Evolutionary conservation across 2,888 invertebrate genomes (phyloP), one percentile per base, ranked within the genome.

Genomic region (Eremobia ochroleuca): DNA sequence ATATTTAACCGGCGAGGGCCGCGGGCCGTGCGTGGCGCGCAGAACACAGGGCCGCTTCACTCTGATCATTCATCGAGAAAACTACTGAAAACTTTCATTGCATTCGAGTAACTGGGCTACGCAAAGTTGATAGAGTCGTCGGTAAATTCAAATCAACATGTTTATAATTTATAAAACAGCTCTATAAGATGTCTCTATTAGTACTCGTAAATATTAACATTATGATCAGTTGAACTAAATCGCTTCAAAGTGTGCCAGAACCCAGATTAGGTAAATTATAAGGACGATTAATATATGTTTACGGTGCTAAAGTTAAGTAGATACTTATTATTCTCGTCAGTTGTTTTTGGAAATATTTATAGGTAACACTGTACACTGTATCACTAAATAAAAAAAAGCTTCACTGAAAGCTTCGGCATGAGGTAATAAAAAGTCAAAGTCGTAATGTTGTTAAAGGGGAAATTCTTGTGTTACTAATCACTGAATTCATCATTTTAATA

Each of bases 1-100:
- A 96, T 94, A 96, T 96, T 93, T 96, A 96, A 92, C 91, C 92
- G 83, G 93, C 94, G 96, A 96, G 96, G 96, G 95, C 95, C 94
- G 94, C 92, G 91, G 85, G 87, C 88, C 85, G 88, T 85, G 92
- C 91, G 90, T 90, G 89, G 91, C 90, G 89, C 83, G 88, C 87
- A 87, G 90, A 90, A 77, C 83, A 86, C 91, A 93, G 93, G 94
- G 93, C 93, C 92, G 91, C 89, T 89, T 91, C 90, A 90, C 91
- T 90, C 91, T 80, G 90, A 93, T 92, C 94, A 94, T 94, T 93
- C 93, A 94, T 92, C 91, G 90, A 92, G 88, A 90, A 90, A 92
- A 92, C 91, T 89, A 85, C 75, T 79, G 70, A 80, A 90, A 91
- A 88, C 87, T 81, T 85, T 81, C 79, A 88, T 82, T 85, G 79